A percentile compares a stretch with the other conserved stretches of the same genome.
These are phyloP conservation scores for Leucosticte australis DNA, from an alignment of 2,113 vertebrate genomes.

Conservation along the genomic window DNA sequence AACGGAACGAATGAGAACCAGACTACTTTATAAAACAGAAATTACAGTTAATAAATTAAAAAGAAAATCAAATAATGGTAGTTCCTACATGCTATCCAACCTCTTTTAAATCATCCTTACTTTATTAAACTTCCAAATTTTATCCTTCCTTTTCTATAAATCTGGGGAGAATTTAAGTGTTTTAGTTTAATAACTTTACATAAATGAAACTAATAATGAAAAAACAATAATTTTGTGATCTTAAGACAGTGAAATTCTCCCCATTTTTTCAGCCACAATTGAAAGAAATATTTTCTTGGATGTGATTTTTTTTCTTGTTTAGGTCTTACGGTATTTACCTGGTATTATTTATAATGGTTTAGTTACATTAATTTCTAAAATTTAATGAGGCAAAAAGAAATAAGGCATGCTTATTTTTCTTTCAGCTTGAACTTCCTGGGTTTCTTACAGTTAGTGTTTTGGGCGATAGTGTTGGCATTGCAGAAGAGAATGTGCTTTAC, in stretches of 20 bases:
- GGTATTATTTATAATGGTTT: not conserved
- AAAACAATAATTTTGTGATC: not conserved
- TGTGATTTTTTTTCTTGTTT: not conserved
- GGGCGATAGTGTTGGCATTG: slow-evolving; percentile 32
- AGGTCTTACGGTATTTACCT: not conserved
- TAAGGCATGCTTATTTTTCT: slow-evolving; percentile 4
- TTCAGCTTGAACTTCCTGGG: not conserved
- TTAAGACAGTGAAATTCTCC: not conserved
- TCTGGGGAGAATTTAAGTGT: not conserved
- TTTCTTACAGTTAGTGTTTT: slow-evolving; percentile 15
- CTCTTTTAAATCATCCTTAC: not conserved
- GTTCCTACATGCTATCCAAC: not conserved
- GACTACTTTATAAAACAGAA: not conserved
- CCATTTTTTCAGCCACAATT: not conserved
- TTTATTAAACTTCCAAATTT: not conserved
- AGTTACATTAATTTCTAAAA: not conserved
- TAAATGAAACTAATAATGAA: not conserved
- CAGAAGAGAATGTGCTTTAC: slow-evolving; percentile 55
- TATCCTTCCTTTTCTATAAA: not conserved
- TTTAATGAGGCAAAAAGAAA: not conserved
- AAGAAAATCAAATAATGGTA: not conserved
- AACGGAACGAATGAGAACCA: not conserved
- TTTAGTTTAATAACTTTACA: not conserved
- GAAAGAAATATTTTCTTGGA: not conserved
- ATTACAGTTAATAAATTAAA: not conserved